Conservation (phyloP, 2,113 vertebrate genomes). For the Gorsachius goisagi region DNA sequence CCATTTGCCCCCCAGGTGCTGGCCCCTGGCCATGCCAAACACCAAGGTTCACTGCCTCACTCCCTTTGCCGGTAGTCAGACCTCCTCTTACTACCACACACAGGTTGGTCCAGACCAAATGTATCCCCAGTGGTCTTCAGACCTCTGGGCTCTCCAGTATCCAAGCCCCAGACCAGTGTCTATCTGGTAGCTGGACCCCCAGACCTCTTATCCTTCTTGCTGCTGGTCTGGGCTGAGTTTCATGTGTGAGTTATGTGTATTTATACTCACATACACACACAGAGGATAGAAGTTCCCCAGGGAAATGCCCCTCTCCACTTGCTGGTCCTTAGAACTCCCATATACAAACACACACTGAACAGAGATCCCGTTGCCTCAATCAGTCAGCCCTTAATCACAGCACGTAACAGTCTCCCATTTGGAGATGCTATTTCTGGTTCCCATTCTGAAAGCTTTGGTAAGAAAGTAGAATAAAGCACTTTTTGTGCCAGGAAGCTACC, state of each 20-base stretch:
- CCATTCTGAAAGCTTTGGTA: not conserved
- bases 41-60: not conserved
- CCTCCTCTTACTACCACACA: not conserved
- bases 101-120: not conserved
- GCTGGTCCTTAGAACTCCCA: not conserved
- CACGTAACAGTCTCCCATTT: not conserved
- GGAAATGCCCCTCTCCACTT: not conserved
- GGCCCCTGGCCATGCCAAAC: not conserved
- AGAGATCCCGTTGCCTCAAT: fast-evolving
- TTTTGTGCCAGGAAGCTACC: not conserved
- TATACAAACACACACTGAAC: not conserved
- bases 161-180: not conserved
- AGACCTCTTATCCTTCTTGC: not conserved
- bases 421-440: not conserved
- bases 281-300: not conserved
- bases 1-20: fast-evolving
- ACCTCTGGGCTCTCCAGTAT: not conserved
- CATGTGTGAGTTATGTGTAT: fast-evolving
- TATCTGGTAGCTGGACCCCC: not conserved
- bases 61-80: not conserved
- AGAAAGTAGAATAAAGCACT: not conserved
- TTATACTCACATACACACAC: not conserved
- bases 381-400: not conserved
- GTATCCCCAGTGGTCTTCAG: not conserved
- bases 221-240: not conserved